Evolutionary conservation across 2,113 vertebrate species (phyloP), one percentile per base, ranked within the genome.

Genomic region (Paracanthobrama guichenoti): DNA sequence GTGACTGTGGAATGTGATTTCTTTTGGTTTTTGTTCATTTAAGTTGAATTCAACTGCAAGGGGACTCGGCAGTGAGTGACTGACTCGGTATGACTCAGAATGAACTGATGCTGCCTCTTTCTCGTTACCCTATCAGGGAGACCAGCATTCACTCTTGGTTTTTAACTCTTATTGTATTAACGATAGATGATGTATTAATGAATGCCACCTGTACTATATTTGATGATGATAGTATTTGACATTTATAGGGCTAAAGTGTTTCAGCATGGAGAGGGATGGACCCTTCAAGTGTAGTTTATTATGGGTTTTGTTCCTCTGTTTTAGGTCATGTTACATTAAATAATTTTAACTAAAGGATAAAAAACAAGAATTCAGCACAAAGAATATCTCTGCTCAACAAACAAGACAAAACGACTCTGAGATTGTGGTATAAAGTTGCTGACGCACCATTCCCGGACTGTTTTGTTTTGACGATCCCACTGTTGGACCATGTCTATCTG

Each of bases 141-240:
- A 84, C 78, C 59, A 79, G 81, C 82, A 84, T 71, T 84, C 72
- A 50, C 59, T 71, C 57, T 87, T 81, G 79, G 78, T 60, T 85
- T 85, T 83, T 78, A 86, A 85, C 31, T 81, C 14, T 78, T 83
- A 50, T 79, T 83, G 66, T 79, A 77, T 85, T 90, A 82, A 87
- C 81, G 82, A 79, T 82, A 87, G 67, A 87, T 13, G 59, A 66
- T 76, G 83, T 89, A 86, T 87, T 88, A 83, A 77, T 83, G 84
- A 89, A 87, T 84, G 84, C 84, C 66, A 88, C 79, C 84, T 84
- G 81, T 88, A 85, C 82, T 85, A 84, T 86, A 83, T 85, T 86
- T 87, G 85, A 79, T 88, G 88, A 85, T 87, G 48, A 88, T 85
- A 77, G 79, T 88, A 76, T 89, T 86, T 86, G 86, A 85, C 82